Evolutionary conservation across 2,113 vertebrate species (phyloP), one percentile per base, ranked within the genome.

Genomic region (Corythoichthys haematopterus): DNA sequence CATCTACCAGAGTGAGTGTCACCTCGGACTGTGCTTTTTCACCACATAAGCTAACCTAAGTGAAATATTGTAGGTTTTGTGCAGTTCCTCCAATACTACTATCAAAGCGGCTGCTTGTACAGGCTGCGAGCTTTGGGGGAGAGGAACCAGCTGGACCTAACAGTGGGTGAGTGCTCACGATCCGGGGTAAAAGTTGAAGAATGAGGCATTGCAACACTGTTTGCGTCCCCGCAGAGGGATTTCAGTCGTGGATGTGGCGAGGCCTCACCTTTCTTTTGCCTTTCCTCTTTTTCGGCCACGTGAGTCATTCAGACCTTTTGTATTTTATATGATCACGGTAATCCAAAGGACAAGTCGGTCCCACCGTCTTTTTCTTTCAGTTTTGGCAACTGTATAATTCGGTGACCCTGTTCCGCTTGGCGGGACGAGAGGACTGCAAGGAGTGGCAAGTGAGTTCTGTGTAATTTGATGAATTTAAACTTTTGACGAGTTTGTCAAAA

Each of bases 181-280:
- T 20, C 20, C 20, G 20, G 20, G 20, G 20, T 28, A 28, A 28
- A 28, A 28, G 20, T 28, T 28, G 20, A 28, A 28, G 20, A 28
- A 28, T 28, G 20, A 28, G n/a, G 47, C 43, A 35, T 5, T 3
- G 43, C 38, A 33, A 46, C 4, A 28, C 48, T 45, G 38, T 64
- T 6, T 72, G 3, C 80, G 20, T 85, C 57, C 80, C 51, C 69
- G 68, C 90, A 99, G 97, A 99, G 87, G 97, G 97, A 37, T 99
- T 99, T 84, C 97, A 99, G 91, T 98, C 97, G 13, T 99, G 97
- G 97, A 99, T 99, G 97, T 99, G 97, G 97, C 90, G 97, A 70
- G 97, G 97, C 2, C 93, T 99, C 80, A 96, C 97, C 0, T 99
- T 99, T 82, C 93, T 99, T 55, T 90, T 99, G 65, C 97, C 97